These are phyloP conservation scores for Nyctalus aviator DNA, from an alignment of 2,797 vertebrate species.

Conservation along the genomic window DNA sequence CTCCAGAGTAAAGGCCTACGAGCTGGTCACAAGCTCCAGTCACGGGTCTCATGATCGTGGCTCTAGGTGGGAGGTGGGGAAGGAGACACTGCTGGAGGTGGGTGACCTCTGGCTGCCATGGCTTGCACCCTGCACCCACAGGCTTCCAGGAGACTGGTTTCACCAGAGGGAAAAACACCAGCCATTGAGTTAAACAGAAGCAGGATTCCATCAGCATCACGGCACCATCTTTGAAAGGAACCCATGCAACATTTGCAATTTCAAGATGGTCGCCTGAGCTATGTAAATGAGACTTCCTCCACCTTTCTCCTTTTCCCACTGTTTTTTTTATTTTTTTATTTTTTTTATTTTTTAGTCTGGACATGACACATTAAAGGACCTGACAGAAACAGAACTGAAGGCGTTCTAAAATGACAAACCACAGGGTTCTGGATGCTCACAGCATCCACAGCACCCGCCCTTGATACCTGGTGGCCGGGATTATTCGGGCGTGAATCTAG, in stretches of 20 bases:
- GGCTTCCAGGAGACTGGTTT: background rate
- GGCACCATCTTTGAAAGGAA: background rate
- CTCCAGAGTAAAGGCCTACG: background rate
- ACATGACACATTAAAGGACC: constrained; percentile 61
- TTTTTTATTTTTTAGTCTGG: background rate
- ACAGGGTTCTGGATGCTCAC: constrained; percentile 96
- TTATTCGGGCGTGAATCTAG: constrained; percentile 96
- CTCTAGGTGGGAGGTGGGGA: background rate
- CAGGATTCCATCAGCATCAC: background rate
- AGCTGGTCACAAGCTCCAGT: background rate
- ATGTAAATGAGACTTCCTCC: background rate
- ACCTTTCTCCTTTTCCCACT: rapidly evolving
- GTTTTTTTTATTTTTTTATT: background rate
- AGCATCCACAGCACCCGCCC: constrained; percentile 98
- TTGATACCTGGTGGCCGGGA: constrained; percentile 97
- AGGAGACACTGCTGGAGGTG: background rate
- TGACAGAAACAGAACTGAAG: constrained; percentile 64
- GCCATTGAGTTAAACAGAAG: background rate
- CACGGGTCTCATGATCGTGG: background rate
- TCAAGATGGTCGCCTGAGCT: background rate
- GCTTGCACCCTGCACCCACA: background rate
- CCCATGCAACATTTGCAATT: background rate
- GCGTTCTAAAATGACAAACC: constrained; percentile 92
- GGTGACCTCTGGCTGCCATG: background rate
- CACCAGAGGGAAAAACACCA: background rate